Conservation (phyloP, 1,140 invertebrate genomes). For the Cephus cinctus region DNA sequence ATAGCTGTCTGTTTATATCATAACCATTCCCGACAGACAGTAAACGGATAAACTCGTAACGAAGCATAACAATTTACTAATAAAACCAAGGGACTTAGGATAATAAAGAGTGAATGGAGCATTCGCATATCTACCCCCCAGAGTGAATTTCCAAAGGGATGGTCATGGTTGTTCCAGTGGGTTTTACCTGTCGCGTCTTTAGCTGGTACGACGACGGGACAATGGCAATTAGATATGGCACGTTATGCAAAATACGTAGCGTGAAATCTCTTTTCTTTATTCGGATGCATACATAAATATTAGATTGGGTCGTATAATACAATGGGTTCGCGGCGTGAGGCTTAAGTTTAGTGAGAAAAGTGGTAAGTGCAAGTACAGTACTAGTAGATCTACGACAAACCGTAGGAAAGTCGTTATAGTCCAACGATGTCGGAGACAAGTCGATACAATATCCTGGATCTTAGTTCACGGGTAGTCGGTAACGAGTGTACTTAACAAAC, state of each 20-base stretch:
- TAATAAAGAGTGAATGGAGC: no score
- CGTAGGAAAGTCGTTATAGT: background rate
- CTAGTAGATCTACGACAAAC: background rate
- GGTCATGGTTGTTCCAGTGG: no score
- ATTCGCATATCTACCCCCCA: no score
- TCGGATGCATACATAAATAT: conserved; percentile 3
- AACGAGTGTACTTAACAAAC: background rate
- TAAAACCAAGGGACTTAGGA: no score
- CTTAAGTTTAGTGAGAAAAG: background rate
- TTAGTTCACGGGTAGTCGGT: conserved; percentile 3
- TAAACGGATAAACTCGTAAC: no score
- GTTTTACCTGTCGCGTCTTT: background rate
- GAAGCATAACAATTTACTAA: no score
- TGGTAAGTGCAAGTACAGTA: background rate
- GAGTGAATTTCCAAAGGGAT: no score
- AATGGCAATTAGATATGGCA: background rate
- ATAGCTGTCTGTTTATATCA: no score
- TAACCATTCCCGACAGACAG: no score
- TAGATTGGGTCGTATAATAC: conserved; percentile 1
- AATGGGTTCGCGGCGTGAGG: background rate
- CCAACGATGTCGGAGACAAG: background rate
- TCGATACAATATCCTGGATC: conserved; percentile 1
- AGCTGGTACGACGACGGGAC: background rate
- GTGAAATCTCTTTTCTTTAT: conserved; percentile 9
- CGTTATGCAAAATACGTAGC: background rate